These are phyloP conservation scores for Invenusta paracnida DNA, from an alignment of 2,888 invertebrate species.

Conservation along the genomic window DNA sequence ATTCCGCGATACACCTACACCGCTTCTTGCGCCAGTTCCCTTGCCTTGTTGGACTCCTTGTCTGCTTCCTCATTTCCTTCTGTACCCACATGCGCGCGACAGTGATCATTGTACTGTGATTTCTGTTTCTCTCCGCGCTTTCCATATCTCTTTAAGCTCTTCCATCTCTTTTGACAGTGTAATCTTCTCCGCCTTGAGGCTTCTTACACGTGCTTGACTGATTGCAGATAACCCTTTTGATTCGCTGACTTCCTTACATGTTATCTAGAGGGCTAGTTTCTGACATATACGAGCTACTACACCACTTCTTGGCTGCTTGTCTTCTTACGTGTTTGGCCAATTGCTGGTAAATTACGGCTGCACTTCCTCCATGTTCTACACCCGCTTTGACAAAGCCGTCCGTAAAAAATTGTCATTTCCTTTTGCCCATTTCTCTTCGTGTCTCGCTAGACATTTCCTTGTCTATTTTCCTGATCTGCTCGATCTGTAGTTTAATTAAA, in stretches of 20 bases:
- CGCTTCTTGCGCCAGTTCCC: background rate
- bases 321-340: background rate
- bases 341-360: background rate
- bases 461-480: no score
- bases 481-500: no score
- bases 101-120: background rate
- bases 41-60: background rate
- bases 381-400: background rate
- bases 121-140: no score
- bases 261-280: background rate
- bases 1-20: background rate
- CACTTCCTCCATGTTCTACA: background rate
- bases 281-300: background rate
- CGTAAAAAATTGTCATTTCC: no score
- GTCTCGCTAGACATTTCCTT: no score
- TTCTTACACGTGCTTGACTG: background rate
- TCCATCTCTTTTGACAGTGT: background rate
- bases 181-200: background rate
- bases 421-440: no score
- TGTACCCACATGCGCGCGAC: conserved; percentile 17
- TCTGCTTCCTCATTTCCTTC: conserved; percentile 30
- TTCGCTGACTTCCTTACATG: background rate
- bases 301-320: background rate
- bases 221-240: background rate
- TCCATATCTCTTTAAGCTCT: background rate